These are phyloP conservation scores for Drosophila subpulchrella DNA, from an alignment of 1,140 invertebrate genomes.

Conservation along the genomic window DNA sequence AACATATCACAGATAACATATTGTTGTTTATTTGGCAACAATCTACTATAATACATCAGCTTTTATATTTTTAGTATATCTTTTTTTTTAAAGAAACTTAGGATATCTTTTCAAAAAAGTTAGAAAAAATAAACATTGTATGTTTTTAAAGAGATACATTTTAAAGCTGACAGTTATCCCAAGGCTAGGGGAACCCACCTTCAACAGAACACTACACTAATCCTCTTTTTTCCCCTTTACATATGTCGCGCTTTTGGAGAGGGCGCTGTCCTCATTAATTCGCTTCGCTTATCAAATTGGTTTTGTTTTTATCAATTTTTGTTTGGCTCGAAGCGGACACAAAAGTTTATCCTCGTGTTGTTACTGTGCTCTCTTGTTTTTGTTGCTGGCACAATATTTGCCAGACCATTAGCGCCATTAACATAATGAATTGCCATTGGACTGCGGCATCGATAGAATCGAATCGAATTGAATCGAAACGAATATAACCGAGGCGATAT, in stretches of 20 bases:
- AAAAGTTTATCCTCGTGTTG: slow-evolving; percentile 42
- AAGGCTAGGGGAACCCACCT: neutral
- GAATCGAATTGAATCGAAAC: slow-evolving; percentile 27
- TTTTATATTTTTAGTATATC: neutral
- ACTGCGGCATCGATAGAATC: slow-evolving; percentile 42
- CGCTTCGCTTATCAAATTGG: slow-evolving; percentile 79
- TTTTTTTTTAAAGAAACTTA: too few relatives aligned
- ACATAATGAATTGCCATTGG: slow-evolving; percentile 81
- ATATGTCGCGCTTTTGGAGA: slow-evolving; percentile 21
- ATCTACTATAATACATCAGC: neutral
- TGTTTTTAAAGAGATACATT: neutral
- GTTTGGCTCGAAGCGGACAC: slow-evolving; percentile 52
- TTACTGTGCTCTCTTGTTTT: slow-evolving; percentile 26
- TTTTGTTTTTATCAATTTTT: slow-evolving; percentile 66
- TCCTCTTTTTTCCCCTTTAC: slow-evolving; percentile 9
- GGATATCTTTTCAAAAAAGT: too few relatives aligned
- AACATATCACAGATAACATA: neutral
- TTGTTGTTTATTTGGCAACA: too few relatives aligned
- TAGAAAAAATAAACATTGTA: too few relatives aligned
- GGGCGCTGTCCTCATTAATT: slow-evolving; percentile 65
- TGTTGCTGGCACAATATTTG: slow-evolving; percentile 67
- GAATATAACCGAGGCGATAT: slow-evolving; percentile 31
- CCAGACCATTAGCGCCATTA: slow-evolving; percentile 79
- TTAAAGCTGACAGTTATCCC: neutral
- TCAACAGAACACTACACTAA: too few relatives aligned